Evolutionary conservation across 2,113 vertebrate genomes (phyloP), one percentile per base, ranked within the genome.

Genomic region (Casuarius casuarius): DNA sequence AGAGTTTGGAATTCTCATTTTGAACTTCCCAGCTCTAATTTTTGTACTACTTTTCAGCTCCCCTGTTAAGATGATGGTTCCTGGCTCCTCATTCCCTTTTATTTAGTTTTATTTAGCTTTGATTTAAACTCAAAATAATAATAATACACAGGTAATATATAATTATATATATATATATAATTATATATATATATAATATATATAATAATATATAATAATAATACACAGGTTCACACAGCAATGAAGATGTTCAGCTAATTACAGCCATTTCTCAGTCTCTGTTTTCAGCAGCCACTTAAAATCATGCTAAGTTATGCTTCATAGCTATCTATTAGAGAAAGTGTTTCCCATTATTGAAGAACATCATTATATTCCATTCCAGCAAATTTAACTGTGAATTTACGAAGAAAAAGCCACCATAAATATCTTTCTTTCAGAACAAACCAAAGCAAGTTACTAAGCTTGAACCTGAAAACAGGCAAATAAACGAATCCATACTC

Each of bases 281-380:
- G 77, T 93, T 98, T 96, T 96, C 81, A 67, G 25, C 42, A 87
- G 28, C 49, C 40, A 58, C 38, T 85, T 66, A 88, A 89, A 91
- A n/a, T 35, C 54, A 65, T 42, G 89, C 88, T 59, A 92, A 91
- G 42, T 89, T 85, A 66, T 23, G 40, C 91, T 95, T 88, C 71
- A 76, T 56, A 94, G 75, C 58, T 81, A 67, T 89, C 79, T 96
- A 35, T 73, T 52, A 92, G 42, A 95, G 48, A 95, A 96, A 94
- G 48, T 95, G 26, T 54, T 94, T 96, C 62, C 51, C 63, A 70
- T 93, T 92, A 93, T n/a, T 94, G 56, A 90, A 92, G 18, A 75
- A 78, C 9, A 82, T 80, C 2, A 85, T 95, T 95, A 93, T 82
- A 94, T 91, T 90, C 33, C 84, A 87, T 96, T 96, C 95, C 86